Evolutionary conservation across 2,113 vertebrate species (phyloP), one percentile per base, ranked within the genome.

Genomic region (Psilopsiagon aurifrons): DNA sequence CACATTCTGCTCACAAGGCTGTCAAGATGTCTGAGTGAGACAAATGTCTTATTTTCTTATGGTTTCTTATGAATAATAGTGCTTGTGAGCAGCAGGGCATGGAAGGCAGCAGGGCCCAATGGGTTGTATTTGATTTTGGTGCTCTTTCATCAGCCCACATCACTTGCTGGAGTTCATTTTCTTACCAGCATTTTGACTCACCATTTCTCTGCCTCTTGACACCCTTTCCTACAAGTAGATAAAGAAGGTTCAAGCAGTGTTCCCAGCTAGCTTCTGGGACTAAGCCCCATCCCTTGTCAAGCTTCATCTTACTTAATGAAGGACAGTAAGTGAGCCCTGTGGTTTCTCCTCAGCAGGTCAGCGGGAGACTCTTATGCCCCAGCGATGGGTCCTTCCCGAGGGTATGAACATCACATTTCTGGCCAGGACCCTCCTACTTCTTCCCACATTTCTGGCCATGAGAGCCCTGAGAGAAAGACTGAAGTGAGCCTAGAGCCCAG

Each of bases 31-130:
- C 86, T 76, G 47, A 67, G 39, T 79, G 80, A 92, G 73, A 92
- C 49, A 86, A 84, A 92, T 76, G 24, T 82, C 66, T 84, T 57
- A 31, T 76, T 89, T 92, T 95, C 57, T 69, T 51, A 37, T 27
- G 24, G 7, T 83, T 93, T 89, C 52, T 92, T 79, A 66, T 31
- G 25, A 88, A 41, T 11, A 3, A 37, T 25, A 37, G 51, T 19
- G 19, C 33, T 83, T 64, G 29, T 75, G 51, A 55, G 29, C 4
- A 1, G 43, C 0, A 0, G n/a, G 41, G 31, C 49, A 37, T 0
- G 3, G 87, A 33, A 88, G 51, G 14, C 82, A 70, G 27, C 3
- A 1, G 18, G 20, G 5, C 14, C 64, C 5, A 0, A 3, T n/a
- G 71, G 18, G 7, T 39, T 89, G 8, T 41, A 11, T 90, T 83